Percentiles rank a stretch among this genome's conserved stretches.
These are phyloP conservation scores for human DNA, from an alignment of 2,113 vertebrate genomes.

Conservation along the genomic window DNA sequence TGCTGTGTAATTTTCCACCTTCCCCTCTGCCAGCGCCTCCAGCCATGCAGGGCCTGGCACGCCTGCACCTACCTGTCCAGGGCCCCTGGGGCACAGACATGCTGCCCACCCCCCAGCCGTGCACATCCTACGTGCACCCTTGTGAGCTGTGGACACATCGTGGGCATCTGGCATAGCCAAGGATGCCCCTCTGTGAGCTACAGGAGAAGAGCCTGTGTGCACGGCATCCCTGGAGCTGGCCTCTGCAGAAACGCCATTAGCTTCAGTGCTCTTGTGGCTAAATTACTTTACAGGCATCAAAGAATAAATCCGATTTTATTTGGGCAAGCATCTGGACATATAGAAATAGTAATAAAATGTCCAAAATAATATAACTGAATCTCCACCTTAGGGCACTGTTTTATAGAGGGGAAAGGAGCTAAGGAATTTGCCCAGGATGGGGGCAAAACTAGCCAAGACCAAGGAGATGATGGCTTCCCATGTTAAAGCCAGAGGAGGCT, in stretches of 20 bases:
- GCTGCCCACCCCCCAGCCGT: accelerated
- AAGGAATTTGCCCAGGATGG: not conserved
- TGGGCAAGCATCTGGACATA: not conserved
- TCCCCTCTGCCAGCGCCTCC: not conserved
- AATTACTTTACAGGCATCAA: not conserved
- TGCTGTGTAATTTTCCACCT: not conserved
- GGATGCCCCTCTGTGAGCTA: accelerated
- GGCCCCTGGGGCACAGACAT: not conserved
- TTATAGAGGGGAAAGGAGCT: not conserved
- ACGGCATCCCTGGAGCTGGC: accelerated
- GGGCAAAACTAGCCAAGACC: not conserved
- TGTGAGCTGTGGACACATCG: accelerated
- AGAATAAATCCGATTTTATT: not conserved
- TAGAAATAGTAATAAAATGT: not conserved
- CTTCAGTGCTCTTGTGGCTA: accelerated
- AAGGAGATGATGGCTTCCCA: not conserved
- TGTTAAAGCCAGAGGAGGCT: not conserved
- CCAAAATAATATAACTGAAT: not conserved
- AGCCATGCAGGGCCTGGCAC: not conserved
- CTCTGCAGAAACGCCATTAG: not conserved
- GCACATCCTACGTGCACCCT: accelerated
- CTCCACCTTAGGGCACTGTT: not conserved
- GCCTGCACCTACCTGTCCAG: too few species aligned
- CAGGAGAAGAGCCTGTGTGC: too few species aligned
- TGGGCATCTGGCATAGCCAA: accelerated